phyloP scores from a whole-genome alignment of 1,140 invertebrate species.

The Neodiprion virginianus region DNA sequence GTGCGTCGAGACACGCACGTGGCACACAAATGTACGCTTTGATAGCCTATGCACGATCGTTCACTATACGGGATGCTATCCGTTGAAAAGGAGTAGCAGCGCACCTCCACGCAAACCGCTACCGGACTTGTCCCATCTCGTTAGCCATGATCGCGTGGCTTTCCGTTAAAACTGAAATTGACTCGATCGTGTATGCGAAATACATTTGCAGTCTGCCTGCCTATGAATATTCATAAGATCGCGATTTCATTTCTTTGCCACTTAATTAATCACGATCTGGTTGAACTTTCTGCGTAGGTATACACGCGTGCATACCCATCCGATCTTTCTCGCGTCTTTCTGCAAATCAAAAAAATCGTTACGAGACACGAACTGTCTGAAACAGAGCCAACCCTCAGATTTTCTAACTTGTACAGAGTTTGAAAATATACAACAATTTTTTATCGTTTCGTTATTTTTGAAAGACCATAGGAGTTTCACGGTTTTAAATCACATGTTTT shows the following conservation, averaged over 20 bases:
- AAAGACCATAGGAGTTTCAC: too few relatives aligned
- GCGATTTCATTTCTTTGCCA: background rate
- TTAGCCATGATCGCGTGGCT: background rate
- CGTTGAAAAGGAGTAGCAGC: background rate
- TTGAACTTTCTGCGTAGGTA: background rate
- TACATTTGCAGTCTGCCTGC: background rate
- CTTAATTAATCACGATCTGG: background rate
- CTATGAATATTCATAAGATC: background rate
- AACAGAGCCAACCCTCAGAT: too few relatives aligned
- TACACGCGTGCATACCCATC: too few relatives aligned
- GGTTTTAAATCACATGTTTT: too few relatives aligned
- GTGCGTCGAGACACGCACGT: background rate
- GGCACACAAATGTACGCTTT: background rate
- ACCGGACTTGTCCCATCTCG: background rate
- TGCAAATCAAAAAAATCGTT: too few relatives aligned
- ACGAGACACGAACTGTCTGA: too few relatives aligned
- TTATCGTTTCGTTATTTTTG: too few relatives aligned
- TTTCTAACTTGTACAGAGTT: too few relatives aligned
- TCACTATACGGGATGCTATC: background rate
- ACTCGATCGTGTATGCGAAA: background rate
- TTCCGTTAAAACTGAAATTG: background rate
- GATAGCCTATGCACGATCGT: constrained; percentile 1
- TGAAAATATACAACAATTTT: too few relatives aligned
- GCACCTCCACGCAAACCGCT: background rate
- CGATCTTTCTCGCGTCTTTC: too few relatives aligned